These are phyloP conservation scores for Parapristionchus giblindavisi DNA, from an alignment of 2,888 invertebrate species.

Conservation along the genomic window DNA sequence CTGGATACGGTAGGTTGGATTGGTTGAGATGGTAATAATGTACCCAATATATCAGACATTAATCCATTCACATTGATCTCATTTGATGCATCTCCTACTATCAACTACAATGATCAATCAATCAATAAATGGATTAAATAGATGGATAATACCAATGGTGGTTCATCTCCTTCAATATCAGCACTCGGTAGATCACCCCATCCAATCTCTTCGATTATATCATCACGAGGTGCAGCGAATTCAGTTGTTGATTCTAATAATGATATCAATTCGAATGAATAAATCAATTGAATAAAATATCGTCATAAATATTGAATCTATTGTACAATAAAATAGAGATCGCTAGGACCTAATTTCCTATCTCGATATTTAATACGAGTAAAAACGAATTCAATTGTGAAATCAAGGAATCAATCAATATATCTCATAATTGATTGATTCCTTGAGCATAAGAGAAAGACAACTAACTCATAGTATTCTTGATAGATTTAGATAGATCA, in stretches of 20 bases:
- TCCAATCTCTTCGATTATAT: constrained; percentile 45
- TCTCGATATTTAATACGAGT: too few species aligned
- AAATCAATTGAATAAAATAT: too few species aligned
- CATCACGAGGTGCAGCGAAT: constrained; percentile 35
- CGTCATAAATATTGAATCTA: too few species aligned
- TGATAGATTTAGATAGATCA: constrained; percentile 10
- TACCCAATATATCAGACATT: constrained; percentile 39
- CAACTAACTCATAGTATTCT: constrained; percentile 18
- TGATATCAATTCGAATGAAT: background rate
- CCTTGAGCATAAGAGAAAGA: background rate
- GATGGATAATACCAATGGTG: background rate
- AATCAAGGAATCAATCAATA: background rate
- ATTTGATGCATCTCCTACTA: constrained; percentile 24
- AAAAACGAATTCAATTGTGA: too few species aligned
- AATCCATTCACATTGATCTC: constrained; percentile 40
- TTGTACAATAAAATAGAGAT: too few species aligned
- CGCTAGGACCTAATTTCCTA: too few species aligned
- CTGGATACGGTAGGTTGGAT: too few species aligned
- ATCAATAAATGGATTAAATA: background rate
- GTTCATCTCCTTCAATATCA: background rate
- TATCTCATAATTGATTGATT: background rate
- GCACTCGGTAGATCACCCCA: constrained; percentile 49
- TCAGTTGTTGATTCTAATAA: background rate
- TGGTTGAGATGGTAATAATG: constrained; percentile 7
- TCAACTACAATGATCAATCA: constrained; percentile 36